A percentile compares a stretch with the other conserved stretches of the same genome.
Evolutionary conservation across 2,888 invertebrate species (phyloP).

Genomic region (Phengaris alcon): DNA sequence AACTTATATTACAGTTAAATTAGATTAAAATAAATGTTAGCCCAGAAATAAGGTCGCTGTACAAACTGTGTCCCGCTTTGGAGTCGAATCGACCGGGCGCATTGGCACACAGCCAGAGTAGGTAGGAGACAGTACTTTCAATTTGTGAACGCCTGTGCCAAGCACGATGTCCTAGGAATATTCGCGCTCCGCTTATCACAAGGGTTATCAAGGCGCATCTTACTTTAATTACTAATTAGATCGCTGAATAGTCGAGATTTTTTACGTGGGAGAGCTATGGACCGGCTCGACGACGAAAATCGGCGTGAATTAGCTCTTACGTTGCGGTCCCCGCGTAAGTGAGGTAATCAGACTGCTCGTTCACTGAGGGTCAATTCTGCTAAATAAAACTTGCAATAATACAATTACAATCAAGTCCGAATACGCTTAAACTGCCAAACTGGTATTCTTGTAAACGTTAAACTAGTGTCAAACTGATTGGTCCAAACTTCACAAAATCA

Average conservation of each 20-base stretch:
- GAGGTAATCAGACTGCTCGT: too few relatives aligned
- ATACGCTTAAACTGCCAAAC: too few relatives aligned
- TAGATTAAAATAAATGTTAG: constrained; percentile 28
- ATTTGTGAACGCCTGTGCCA: constrained; percentile 53
- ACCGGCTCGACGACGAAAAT: too few relatives aligned
- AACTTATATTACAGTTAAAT: neutral
- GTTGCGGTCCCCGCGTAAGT: too few relatives aligned
- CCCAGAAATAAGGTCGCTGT: constrained; percentile 31
- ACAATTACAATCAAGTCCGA: too few relatives aligned
- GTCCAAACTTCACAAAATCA: too few relatives aligned
- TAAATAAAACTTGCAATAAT: too few relatives aligned
- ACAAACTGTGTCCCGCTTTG: constrained; percentile 38
- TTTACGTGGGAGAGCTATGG: too few relatives aligned
- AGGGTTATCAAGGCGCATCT: constrained; percentile 5
- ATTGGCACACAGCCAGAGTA: constrained; percentile 60
- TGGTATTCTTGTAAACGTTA: too few relatives aligned
- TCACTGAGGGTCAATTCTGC: too few relatives aligned
- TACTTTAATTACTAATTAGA: constrained; percentile 10
- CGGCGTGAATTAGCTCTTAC: too few relatives aligned
- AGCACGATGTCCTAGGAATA: constrained; percentile 39
- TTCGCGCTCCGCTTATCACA: constrained; percentile 5
- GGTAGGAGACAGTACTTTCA: constrained; percentile 51
- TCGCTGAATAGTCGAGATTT: neutral
- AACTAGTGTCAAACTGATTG: too few relatives aligned
- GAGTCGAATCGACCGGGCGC: constrained; percentile 57